Percentiles rank a stretch among this genome's conserved stretches.
phyloP scores from a whole-genome alignment of 2,113 vertebrate genomes.

The Syngnathus floridae region DNA sequence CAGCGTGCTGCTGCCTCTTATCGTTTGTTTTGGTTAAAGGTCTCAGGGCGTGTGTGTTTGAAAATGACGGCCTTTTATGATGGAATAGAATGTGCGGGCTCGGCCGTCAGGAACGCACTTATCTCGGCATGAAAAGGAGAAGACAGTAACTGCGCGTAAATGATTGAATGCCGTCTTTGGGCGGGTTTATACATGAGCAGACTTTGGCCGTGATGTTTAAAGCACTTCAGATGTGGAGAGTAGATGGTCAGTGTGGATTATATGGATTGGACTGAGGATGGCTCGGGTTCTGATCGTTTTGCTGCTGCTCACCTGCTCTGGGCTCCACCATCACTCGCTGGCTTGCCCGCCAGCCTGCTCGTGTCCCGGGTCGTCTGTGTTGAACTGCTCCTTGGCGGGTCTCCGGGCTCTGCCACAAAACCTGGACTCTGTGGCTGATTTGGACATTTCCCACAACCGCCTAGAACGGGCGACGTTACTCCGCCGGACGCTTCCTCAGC shows the following conservation, averaged over 20 bases:
- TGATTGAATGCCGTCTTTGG: conserved; percentile 47
- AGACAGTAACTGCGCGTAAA: conserved; percentile 65
- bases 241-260: background rate
- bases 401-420: conserved; percentile 36
- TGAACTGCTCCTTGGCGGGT: conserved; percentile 67
- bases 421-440: conserved; percentile 35
- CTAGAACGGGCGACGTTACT: conserved; percentile 38
- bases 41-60: background rate
- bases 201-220: conserved; percentile 59
- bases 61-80: conserved; percentile 24
- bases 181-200: conserved; percentile 38
- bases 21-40: conserved; percentile 14
- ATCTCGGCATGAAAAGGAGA: conserved; percentile 8
- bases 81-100: conserved; percentile 34
- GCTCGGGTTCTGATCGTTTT: conserved; percentile 8
- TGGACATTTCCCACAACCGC: conserved; percentile 69
- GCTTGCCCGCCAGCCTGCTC: conserved; percentile 57
- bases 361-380: conserved; percentile 39
- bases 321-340: conserved; percentile 28
- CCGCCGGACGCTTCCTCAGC: conserved; percentile 19
- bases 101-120: conserved; percentile 11
- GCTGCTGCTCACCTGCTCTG: conserved; percentile 34
- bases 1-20: conserved; percentile 26
- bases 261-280: background rate
- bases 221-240: background rate